Evolutionary conservation across 2,888 invertebrate species (phyloP).

Genomic region (Xanthia icteritia): DNA sequence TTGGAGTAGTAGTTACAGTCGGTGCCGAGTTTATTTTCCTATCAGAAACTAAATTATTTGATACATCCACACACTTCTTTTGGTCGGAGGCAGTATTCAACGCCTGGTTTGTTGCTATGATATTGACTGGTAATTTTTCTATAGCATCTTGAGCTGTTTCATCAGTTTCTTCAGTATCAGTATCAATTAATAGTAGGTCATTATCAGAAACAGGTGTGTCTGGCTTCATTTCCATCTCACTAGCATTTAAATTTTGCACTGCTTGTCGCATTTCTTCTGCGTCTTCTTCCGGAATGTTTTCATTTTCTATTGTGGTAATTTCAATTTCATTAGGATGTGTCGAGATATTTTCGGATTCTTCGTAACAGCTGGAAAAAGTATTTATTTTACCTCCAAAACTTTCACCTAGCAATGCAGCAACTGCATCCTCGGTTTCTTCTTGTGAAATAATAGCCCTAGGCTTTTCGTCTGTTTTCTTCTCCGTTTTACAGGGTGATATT

Average conservation of each 20-base stretch:
- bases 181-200: slow-evolving; percentile 96
- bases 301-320: slow-evolving; percentile 83
- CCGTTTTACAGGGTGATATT: slow-evolving; percentile 79
- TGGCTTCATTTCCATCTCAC: slow-evolving; percentile 94
- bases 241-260: slow-evolving; percentile 94
- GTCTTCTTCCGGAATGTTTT: slow-evolving; percentile 92
- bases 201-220: slow-evolving; percentile 96
- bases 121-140: slow-evolving; percentile 82
- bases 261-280: slow-evolving; percentile 96
- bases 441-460: slow-evolving; percentile 96
- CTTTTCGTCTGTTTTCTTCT: slow-evolving; percentile 93
- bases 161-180: slow-evolving; percentile 94
- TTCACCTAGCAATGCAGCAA: slow-evolving; percentile 96
- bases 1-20: slow-evolving; percentile 76
- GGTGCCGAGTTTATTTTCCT: slow-evolving; percentile 74
- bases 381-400: slow-evolving; percentile 93
- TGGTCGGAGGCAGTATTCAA: slow-evolving; percentile 74
- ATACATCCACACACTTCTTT: slow-evolving; percentile 81
- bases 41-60: slow-evolving; percentile 81
- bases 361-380: slow-evolving; percentile 90
- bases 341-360: slow-evolving; percentile 86
- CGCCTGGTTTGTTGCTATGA: slow-evolving; percentile 81
- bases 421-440: slow-evolving; percentile 98
- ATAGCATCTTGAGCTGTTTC: slow-evolving; percentile 88
- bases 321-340: slow-evolving; percentile 85